A percentile compares a stretch with the other conserved stretches of the same genome.
Conservation (phyloP, 2,888 invertebrate species). For the Philereme vetulata region DNA sequence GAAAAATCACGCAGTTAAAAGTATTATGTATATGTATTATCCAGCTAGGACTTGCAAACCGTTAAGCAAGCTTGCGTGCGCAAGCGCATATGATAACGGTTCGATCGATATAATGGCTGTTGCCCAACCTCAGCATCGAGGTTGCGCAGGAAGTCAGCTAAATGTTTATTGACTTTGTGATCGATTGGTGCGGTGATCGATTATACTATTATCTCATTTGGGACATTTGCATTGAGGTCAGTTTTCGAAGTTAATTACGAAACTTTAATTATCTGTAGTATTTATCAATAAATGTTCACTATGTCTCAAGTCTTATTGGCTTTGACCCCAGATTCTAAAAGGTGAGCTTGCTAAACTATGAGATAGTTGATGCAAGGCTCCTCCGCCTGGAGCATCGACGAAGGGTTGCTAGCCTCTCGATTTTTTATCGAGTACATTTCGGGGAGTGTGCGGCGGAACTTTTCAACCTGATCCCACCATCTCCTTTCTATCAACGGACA, state of each 20-base stretch:
- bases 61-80: slow-evolving; percentile 52
- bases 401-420: no score
- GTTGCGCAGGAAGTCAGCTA: slow-evolving; percentile 31
- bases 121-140: slow-evolving; percentile 35
- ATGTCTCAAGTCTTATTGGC: no score
- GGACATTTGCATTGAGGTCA: slow-evolving; percentile 21
- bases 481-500: no score
- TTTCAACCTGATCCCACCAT: no score
- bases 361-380: no score
- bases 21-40: not conserved
- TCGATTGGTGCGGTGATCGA: slow-evolving; percentile 37
- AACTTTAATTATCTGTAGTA: not conserved
- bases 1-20: no score
- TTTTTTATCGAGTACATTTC: no score
- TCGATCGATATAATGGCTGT: slow-evolving; percentile 35
- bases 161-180: slow-evolving; percentile 47
- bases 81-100: slow-evolving; percentile 42
- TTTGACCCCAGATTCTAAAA: no score
- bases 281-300: no score
- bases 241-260: slow-evolving; percentile 1
- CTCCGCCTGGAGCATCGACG: no score
- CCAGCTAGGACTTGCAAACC: slow-evolving; percentile 15
- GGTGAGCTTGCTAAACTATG: no score
- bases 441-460: no score
- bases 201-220: slow-evolving; percentile 17